Percentiles rank a stretch among this genome's conserved stretches.
phyloP scores from a whole-genome alignment of 2,888 invertebrate genomes.

The Nowickia ferox region DNA sequence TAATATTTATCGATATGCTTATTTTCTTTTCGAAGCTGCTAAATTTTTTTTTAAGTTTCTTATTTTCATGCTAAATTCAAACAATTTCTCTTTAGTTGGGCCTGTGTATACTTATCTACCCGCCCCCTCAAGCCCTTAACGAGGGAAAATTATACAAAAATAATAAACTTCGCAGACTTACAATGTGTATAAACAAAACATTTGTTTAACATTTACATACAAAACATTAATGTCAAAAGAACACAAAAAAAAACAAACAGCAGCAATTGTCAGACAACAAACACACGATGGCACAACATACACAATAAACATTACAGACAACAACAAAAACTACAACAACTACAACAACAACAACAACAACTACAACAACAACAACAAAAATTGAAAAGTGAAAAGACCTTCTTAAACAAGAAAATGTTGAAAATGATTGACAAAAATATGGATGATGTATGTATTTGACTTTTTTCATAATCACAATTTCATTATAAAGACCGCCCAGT shows the following conservation, averaged over 20 bases:
- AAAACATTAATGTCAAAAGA: conserved; percentile 66
- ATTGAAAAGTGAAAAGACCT: not conserved
- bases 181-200: conserved; percentile 60
- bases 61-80: no score
- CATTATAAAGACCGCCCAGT: conserved; percentile 50
- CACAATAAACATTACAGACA: conserved; percentile 1
- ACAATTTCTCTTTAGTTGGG: not conserved
- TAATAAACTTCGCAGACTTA: conserved; percentile 12
- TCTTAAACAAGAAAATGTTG: conserved; percentile 48
- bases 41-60: no score
- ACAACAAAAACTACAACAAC: no score
- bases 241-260: conserved; percentile 33
- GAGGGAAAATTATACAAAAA: not conserved
- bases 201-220: conserved; percentile 68
- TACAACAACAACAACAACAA: not conserved
- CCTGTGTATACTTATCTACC: not conserved
- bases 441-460: conserved; percentile 46
- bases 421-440: conserved; percentile 66
- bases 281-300: not conserved
- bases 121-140: not conserved
- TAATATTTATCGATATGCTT: no score
- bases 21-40: no score
- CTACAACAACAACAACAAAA: not conserved
- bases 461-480: conserved; percentile 23
- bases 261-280: conserved; percentile 51